Base-by-base conservation (phyloP, 2,888 invertebrate genomes). In the Orthosia gracilis region DNA sequence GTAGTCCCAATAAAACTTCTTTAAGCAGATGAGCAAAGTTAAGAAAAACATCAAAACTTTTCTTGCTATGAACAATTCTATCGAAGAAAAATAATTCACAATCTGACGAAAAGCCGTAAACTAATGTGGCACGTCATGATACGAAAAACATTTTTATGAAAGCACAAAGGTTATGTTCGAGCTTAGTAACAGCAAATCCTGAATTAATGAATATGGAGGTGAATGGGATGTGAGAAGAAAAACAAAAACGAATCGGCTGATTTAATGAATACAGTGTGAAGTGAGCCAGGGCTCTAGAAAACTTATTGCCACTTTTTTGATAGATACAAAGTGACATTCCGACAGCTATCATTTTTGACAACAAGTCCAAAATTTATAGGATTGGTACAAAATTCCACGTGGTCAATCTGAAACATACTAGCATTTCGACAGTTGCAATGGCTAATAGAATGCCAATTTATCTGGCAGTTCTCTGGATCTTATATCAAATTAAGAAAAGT, bases 91-190 rank as follows among this genome's bases (percentile, higher is more conserved):
- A 63, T 15, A 52, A 55, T 45, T 21, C 13, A 63, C 5, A 40
- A 21, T 31, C 54, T 4, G 11, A 54, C 23, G 15, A 7, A 59
- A 62, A 61, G 18, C 68, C 18, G 5, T 31, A 31, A 59, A 68
- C 21, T 4, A 62, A 72, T 15, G 59, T 18, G 13, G n/a, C 21
- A 66, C 55, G 47, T 69, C 50, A 62, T 50, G 18, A 61, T 57
- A 65, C 23, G 31, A 40, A 67, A 63, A 67, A 52, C 17, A 52
- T 67, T 73, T 67, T 63, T 3, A 61, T 50, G 55, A 55, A 57
- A 67, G 21, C 17, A 52, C 31, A 47, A 73, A 62, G 55, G 13
- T 49, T 61, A 18, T 57, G 17, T 64, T 23, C 11, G 45, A 0
- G 21, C 2, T 21, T 45, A 68, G 69, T 15, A 15, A 50, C 18